Evolutionary conservation across 2,888 invertebrate genomes (phyloP).

Genomic region (Nomada fabriciana): DNA sequence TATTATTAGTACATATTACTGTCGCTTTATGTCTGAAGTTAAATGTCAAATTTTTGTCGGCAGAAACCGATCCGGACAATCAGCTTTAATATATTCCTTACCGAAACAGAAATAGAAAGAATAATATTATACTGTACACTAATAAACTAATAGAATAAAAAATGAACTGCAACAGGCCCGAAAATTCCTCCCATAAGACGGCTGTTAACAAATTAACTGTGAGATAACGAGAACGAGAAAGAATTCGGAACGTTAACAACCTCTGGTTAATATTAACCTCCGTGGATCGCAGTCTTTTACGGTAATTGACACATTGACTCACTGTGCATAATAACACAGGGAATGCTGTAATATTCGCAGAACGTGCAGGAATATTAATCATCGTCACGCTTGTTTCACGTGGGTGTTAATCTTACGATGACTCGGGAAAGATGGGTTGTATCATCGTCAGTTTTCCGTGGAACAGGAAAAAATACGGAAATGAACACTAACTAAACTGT

Average conservation of each 20-base stretch:
- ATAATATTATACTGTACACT: no score
- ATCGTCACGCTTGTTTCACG: slow-evolving; percentile 12
- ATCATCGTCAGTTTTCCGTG: neutral
- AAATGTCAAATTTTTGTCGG: no score
- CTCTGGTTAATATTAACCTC: slow-evolving; percentile 39
- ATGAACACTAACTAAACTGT: neutral
- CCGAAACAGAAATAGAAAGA: no score
- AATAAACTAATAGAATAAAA: neutral
- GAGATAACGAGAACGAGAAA: slow-evolving; percentile 8
- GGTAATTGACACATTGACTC: slow-evolving; percentile 48
- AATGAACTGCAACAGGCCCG: neutral
- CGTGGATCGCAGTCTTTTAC: slow-evolving; percentile 33
- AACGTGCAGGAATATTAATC: slow-evolving; percentile 44
- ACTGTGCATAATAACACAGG: slow-evolving; percentile 5
- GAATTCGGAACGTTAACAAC: slow-evolving; percentile 45
- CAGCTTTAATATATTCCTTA: no score
- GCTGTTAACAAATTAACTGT: slow-evolving; percentile 13
- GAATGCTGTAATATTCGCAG: slow-evolving; percentile 29
- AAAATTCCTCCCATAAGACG: neutral
- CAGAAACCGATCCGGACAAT: no score
- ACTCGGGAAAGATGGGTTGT: neutral
- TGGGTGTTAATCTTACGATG: neutral
- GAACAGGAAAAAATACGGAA: neutral
- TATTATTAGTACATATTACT: no score
- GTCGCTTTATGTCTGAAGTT: no score